These are phyloP conservation scores for Lamellibrachia satsuma DNA, from an alignment of 2,888 invertebrate genomes.

Conservation along the genomic window DNA sequence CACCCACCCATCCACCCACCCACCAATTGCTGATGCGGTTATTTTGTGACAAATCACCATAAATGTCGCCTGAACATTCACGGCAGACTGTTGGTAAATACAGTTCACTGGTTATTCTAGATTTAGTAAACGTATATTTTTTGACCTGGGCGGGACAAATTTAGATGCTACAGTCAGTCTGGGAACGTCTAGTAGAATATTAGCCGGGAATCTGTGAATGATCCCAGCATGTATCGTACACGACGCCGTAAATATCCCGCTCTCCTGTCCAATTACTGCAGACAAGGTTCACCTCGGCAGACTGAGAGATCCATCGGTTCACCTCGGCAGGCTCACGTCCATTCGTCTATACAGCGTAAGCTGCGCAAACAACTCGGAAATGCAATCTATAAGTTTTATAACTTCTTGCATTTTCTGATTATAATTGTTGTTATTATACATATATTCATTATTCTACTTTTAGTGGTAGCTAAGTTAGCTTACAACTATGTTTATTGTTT, in stretches of 20 bases:
- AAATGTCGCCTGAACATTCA: too few relatives aligned
- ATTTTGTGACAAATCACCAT: too few relatives aligned
- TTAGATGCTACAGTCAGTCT: background rate
- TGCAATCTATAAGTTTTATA: too few relatives aligned
- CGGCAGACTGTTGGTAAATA: background rate
- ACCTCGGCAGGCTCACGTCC: background rate
- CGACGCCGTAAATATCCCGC: background rate
- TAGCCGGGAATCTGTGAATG: background rate
- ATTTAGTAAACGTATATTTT: background rate
- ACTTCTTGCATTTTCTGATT: too few relatives aligned
- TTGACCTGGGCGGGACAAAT: background rate
- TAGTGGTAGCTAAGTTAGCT: too few relatives aligned
- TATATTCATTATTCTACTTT: too few relatives aligned
- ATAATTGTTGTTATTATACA: too few relatives aligned
- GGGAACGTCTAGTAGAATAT: background rate
- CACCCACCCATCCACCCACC: background rate
- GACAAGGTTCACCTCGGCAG: background rate
- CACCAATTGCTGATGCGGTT: background rate
- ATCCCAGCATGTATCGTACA: background rate
- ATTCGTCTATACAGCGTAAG: background rate
- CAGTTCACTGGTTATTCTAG: background rate
- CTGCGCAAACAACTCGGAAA: too few relatives aligned
- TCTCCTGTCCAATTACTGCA: background rate
- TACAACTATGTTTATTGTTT: too few relatives aligned
- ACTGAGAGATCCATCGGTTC: background rate